Conservation (phyloP, 2,797 vertebrate genomes). For the Australoheros facetus region DNA sequence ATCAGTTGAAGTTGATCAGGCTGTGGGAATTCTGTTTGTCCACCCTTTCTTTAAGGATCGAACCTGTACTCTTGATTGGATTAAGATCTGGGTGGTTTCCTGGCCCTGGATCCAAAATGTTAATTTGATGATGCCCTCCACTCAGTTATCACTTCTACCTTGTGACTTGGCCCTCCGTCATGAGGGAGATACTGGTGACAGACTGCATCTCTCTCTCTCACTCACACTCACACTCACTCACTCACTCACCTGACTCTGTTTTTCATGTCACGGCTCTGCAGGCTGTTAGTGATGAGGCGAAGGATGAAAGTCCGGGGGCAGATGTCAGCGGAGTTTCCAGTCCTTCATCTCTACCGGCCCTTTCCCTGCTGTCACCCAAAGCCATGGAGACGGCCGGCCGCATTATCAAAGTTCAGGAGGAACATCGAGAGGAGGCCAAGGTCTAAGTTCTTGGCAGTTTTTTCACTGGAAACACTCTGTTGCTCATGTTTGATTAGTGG, state of each 20-base stretch:
- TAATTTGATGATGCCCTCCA: no score
- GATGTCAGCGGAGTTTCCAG: slow-evolving; percentile 26
- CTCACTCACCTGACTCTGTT: not conserved
- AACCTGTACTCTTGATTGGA: no score
- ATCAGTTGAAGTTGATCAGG: no score
- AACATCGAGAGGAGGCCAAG: slow-evolving; percentile 83
- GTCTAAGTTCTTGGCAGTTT: slow-evolving; percentile 65
- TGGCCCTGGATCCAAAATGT: no score
- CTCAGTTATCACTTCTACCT: no score
- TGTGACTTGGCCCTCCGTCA: no score
- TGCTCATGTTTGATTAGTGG: not conserved
- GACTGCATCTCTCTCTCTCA: no score
- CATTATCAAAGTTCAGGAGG: slow-evolving; percentile 86
- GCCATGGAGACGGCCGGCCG: slow-evolving; percentile 84
- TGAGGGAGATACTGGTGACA: no score
- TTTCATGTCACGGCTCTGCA: not conserved
- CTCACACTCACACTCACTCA: no score
- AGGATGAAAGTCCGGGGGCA: slow-evolving; percentile 27
- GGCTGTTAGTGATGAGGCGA: slow-evolving; percentile 20
- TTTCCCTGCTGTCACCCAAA: slow-evolving; percentile 79
- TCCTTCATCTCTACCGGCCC: slow-evolving; percentile 37
- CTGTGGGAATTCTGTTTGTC: no score
- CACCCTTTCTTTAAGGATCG: no score
- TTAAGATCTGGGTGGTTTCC: no score
- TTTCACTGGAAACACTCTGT: not conserved